Conservation (phyloP, 2,888 invertebrate genomes). For the Cynaeus angustus region DNA sequence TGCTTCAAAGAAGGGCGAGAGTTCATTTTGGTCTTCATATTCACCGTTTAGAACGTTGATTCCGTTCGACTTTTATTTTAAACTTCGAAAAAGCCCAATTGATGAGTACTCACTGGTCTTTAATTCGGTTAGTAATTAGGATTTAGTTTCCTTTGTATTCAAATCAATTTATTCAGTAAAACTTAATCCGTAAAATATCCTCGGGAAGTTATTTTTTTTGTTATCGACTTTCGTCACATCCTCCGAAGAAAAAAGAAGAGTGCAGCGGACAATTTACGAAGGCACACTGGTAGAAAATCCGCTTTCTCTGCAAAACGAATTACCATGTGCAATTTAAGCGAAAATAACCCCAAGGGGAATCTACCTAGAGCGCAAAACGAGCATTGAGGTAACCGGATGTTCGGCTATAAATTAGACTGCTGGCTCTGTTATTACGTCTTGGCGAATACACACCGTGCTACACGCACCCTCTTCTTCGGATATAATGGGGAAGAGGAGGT, state of each 20-base stretch:
- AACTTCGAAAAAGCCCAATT: too few relatives aligned
- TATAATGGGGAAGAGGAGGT: slow-evolving; percentile 40
- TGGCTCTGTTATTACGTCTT: slow-evolving; percentile 63
- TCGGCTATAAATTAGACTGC: slow-evolving; percentile 63
- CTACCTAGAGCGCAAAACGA: slow-evolving; percentile 54
- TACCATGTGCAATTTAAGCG: slow-evolving; percentile 58
- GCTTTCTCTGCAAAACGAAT: slow-evolving; percentile 55
- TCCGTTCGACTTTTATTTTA: too few relatives aligned
- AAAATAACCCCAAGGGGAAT: slow-evolving; percentile 59
- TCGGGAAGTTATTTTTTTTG: too few relatives aligned
- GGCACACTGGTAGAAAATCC: slow-evolving; percentile 54
- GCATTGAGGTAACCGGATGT: slow-evolving; percentile 62
- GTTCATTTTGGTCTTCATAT: too few relatives aligned
- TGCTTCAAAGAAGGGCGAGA: too few relatives aligned
- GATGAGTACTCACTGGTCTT: too few relatives aligned
- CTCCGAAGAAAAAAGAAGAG: not conserved
- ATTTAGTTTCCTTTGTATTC: too few relatives aligned
- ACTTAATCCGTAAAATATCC: too few relatives aligned
- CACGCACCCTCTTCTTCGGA: slow-evolving; percentile 45
- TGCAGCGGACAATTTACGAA: not conserved
- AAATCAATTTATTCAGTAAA: too few relatives aligned
- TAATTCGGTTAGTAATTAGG: too few relatives aligned
- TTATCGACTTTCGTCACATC: too few relatives aligned
- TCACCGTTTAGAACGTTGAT: too few relatives aligned
- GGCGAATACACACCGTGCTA: slow-evolving; percentile 42